phyloP scores from a whole-genome alignment of 2,113 vertebrate genomes.

The Stigmatopora nigra region DNA sequence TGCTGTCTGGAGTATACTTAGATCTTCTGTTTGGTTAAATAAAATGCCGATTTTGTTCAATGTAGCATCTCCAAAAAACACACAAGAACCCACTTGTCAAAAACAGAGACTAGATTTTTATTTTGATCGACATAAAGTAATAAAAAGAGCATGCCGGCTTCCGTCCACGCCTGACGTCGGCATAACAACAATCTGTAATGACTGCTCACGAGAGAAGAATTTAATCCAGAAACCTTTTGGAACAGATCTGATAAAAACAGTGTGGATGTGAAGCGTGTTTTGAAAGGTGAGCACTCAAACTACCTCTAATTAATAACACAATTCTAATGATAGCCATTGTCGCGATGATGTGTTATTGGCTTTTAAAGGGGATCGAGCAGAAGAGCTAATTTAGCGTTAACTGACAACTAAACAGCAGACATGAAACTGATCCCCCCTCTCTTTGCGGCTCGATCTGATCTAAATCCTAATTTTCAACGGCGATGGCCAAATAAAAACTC shows the following conservation, averaged over 20 bases:
- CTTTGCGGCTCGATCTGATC: neutral
- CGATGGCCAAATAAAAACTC: accelerated
- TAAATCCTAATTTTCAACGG: accelerated
- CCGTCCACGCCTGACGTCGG: slow-evolving; percentile 59
- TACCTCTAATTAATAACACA: accelerated
- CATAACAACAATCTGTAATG: slow-evolving; percentile 65
- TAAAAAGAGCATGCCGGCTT: slow-evolving; percentile 31
- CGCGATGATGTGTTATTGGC: no score
- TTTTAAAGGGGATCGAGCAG: no score
- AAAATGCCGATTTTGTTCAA: neutral
- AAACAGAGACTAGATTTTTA: neutral
- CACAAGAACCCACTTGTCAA: neutral
- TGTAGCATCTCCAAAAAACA: neutral
- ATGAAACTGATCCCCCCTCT: neutral
- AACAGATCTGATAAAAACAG: slow-evolving; percentile 2
- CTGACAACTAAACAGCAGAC: slow-evolving; percentile 3
- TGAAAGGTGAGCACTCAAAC: slow-evolving; percentile 37
- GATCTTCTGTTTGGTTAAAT: neutral
- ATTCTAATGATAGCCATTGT: neutral
- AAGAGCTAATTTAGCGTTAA: slow-evolving; percentile 47
- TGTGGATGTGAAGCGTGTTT: slow-evolving; percentile 34
- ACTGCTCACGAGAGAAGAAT: slow-evolving; percentile 38
- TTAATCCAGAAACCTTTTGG: slow-evolving; percentile 25
- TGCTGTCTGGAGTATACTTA: neutral
- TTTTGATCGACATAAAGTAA: neutral